Conservation (phyloP, 2,888 invertebrate species). For the Lottia gigantea region DNA sequence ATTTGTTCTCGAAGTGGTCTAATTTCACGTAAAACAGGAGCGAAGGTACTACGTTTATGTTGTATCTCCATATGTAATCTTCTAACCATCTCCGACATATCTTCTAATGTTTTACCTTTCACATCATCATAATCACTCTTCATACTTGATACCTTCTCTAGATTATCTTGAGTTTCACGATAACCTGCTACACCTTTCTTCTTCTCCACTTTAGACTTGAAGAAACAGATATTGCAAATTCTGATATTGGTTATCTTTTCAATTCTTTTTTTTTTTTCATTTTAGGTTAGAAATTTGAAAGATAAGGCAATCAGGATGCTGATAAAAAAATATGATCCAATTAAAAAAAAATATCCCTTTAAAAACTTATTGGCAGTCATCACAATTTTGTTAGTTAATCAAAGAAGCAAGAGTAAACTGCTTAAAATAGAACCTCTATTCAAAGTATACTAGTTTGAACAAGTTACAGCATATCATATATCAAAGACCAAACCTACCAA, state of each 20-base stretch:
- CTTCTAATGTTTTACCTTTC: constrained; percentile 71
- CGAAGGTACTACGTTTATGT: constrained; percentile 75
- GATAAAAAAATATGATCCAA: too few relatives aligned
- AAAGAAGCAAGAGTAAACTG: too few relatives aligned
- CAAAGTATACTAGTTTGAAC: too few relatives aligned
- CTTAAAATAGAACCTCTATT: too few relatives aligned
- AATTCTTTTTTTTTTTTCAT: too few relatives aligned
- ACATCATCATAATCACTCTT: constrained; percentile 71
- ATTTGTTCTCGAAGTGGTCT: constrained; percentile 77
- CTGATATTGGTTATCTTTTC: too few relatives aligned
- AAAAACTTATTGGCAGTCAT: too few relatives aligned
- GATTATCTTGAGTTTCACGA: constrained; percentile 71
- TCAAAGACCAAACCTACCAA: constrained; percentile 68
- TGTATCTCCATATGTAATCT: constrained; percentile 73
- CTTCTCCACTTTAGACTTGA: constrained; percentile 58
- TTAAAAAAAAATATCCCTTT: too few relatives aligned
- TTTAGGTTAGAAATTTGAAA: too few relatives aligned
- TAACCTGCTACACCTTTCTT: constrained; percentile 70
- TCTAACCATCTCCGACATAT: constrained; percentile 72
- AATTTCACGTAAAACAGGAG: constrained; percentile 74
- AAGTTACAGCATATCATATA: too few relatives aligned
- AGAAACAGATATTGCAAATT: too few relatives aligned
- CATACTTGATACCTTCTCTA: constrained; percentile 73
- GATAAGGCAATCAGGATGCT: too few relatives aligned
- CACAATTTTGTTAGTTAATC: not conserved